Base-by-base conservation (phyloP, 2,797 vertebrate genomes). In the Sebastes flavidus region DNA sequence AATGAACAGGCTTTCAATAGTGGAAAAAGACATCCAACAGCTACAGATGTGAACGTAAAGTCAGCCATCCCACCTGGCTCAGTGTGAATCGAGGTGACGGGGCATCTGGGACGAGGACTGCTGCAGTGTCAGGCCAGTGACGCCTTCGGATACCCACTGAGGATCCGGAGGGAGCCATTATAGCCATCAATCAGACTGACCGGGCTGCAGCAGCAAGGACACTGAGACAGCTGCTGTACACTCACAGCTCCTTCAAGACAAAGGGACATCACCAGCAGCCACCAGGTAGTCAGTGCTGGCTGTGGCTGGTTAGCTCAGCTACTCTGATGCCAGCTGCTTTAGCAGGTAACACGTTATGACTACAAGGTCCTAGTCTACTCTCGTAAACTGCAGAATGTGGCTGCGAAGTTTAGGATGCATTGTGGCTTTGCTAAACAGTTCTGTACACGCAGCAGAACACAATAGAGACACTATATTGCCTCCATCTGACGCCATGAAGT, bases 131-230 rank as follows among this genome's bases (percentile, higher is more conserved):
- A 42, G 70, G 69, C 38, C 66, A 27, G 83, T 52, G 61, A 85
- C 22, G 30, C 74, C 72, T 85, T 86, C 32, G 8, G 68, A 80
- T 68, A 71, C 65, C 80, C 65, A 67, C 42, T 4, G 77, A 83
- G 75, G 79, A 81, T 82, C 87, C 54, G 20, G 62, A 76, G 77
- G 79, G 71, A 82, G 79, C 82, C 27, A 75, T 82, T 83, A 86
- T 14, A 76, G 68, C 84, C 78, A 91, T 91, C 88, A 87, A 90
- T 90, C 91, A 88, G 62, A 61, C 5, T 70, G 69, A 66, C 70
- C 61, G 67, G 67, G 29, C 75, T 3, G 63, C 84, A 75, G 82
- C 68, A 78, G 86, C 87, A 88, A 88, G 86, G 85, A 78, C 85
- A 85, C 38, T 4, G 25, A 78, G 60, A 52, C 60, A 65, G 65